Evolutionary conservation across 2,113 vertebrate species (phyloP), one percentile per base, ranked within the genome.

Genomic region (Cichladusa arquata): DNA sequence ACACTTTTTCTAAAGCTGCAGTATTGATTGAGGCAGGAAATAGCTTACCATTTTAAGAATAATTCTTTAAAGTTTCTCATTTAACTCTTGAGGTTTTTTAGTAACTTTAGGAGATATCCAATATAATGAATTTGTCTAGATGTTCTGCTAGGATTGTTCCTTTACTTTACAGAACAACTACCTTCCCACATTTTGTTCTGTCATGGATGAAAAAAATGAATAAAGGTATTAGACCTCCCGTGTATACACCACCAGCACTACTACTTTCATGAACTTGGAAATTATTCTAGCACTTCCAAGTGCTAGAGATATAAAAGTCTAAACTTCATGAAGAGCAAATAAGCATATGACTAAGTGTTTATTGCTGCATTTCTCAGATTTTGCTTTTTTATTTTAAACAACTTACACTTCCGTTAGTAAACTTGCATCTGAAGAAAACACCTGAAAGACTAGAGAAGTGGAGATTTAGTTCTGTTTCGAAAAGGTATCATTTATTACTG

Each of bases 1-100:
- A 51, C 72, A 81, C 76, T 51, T 83, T 92, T 96, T 96, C 94
- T 95, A 95, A 95, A 96, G 53, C 40, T n/a, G 19, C 18, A 40
- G 57, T 87, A 93, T 86, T 73, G 45, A 96, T 74, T 65, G 42
- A 65, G 22, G 31, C 67, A 26, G 47, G 58, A 94, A 92, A n/a
- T 85, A 93, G 72, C 62, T 67, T 70, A 29, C 14, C 53, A 60
- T 24, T 91, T 84, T 87, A 81, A 65, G 51, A 81, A 81, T 48
- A 24, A 47, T 92, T 90, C 51, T 91, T 11, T 60, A 72, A 60
- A 64, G 61, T 72, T 85, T 53, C 36, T 85, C 66, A 57, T 94
- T 95, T 86, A 89, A 90, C 67, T 86, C 50, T 83, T 76, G 19
- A 40, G 53, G n/a, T 34, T 73, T 92, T 70, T 61, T 23, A 89